These are phyloP conservation scores for Eupithecia subfuscata DNA, from an alignment of 2,888 invertebrate genomes.

Conservation along the genomic window DNA sequence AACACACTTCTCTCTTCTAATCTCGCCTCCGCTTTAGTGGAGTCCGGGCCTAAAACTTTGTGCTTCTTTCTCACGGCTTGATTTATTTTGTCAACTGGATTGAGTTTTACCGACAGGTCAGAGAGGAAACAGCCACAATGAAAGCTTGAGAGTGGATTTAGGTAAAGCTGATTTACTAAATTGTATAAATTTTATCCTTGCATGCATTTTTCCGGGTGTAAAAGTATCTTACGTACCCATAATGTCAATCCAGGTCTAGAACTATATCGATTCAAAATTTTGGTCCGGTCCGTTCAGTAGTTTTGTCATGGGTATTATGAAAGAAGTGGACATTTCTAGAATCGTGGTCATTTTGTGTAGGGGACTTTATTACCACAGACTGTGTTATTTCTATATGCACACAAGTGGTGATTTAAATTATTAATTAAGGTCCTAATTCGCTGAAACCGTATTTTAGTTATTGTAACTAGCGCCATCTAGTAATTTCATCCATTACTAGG, in stretches of 20 bases:
- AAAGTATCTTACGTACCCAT: background rate
- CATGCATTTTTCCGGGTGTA: background rate
- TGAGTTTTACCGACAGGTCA: background rate
- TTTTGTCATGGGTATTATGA: background rate
- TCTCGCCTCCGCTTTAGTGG: too few relatives aligned
- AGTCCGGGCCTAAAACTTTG: background rate
- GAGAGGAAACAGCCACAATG: background rate
- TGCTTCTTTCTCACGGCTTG: slow-evolving; percentile 14
- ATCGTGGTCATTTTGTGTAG: background rate
- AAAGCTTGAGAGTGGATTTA: background rate
- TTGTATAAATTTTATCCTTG: background rate
- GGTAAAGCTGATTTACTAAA: background rate
- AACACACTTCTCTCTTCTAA: too few relatives aligned
- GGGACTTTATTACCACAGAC: background rate
- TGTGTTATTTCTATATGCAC: too few relatives aligned
- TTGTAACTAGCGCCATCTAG: slow-evolving; percentile 21
- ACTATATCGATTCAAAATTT: background rate
- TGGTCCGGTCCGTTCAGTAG: background rate
- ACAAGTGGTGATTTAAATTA: background rate
- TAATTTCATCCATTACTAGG: background rate
- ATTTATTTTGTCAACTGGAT: slow-evolving; percentile 2
- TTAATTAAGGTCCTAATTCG: background rate
- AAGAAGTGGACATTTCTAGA: background rate
- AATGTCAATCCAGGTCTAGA: background rate
- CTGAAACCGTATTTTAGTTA: background rate